Conservation (phyloP, 1,140 invertebrate genomes). For the Phenacoccus solenopsis region DNA sequence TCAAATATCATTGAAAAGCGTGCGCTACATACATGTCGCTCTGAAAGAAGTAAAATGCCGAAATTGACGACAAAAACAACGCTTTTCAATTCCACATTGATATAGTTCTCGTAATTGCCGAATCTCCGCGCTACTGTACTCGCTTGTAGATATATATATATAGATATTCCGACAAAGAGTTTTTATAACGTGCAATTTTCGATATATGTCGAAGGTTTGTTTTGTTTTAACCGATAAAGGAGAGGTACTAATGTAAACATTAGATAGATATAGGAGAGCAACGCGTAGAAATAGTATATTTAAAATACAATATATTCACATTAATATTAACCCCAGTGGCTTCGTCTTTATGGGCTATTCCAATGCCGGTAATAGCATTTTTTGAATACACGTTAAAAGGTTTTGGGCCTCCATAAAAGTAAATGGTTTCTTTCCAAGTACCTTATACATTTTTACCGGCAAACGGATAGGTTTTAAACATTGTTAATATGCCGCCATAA, state of each 20-base stretch:
- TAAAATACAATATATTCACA: neutral
- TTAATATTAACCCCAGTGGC: conserved; percentile 1
- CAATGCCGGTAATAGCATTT: neutral
- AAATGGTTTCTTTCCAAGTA: neutral
- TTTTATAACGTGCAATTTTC: neutral
- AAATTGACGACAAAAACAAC: too few species aligned
- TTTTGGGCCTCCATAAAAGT: neutral
- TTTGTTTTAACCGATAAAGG: neutral
- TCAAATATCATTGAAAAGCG: too few species aligned
- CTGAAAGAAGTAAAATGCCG: too few species aligned
- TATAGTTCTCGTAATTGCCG: too few species aligned
- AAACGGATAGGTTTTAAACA: neutral
- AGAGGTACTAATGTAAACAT: neutral
- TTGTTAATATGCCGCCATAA: conserved; percentile 1
- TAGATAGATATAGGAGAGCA: too few species aligned
- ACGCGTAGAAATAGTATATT: too few species aligned
- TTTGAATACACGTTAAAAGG: neutral
- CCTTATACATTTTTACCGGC: conserved; percentile 1
- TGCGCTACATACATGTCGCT: too few species aligned
- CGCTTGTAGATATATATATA: too few species aligned
- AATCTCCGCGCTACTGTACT: too few species aligned
- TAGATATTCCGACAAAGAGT: neutral
- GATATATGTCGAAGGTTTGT: too few species aligned
- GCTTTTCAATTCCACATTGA: too few species aligned
- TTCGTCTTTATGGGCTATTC: conserved; percentile 1